These are phyloP conservation scores for Istiophorus platypterus DNA, from an alignment of 2,113 vertebrate species.

Conservation along the genomic window DNA sequence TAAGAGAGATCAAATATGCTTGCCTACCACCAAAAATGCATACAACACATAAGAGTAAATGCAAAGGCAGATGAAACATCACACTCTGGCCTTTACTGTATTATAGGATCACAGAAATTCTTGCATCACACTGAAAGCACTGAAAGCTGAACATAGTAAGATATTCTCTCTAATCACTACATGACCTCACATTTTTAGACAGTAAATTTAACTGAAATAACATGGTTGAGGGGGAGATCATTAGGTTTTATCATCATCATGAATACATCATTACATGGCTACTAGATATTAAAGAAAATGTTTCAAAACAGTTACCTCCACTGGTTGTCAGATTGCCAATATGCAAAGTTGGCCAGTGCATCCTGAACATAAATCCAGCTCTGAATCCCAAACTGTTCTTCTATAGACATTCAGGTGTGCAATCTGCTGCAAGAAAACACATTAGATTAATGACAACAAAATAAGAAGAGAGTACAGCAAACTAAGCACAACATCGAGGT, in stretches of 20 bases:
- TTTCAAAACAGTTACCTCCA: neutral
- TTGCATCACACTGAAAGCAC: too few species aligned
- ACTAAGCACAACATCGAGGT: slow-evolving; percentile 8
- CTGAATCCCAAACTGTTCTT: slow-evolving; percentile 1
- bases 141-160: too few species aligned
- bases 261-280: neutral
- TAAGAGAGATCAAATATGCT: neutral
- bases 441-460: slow-evolving; percentile 40
- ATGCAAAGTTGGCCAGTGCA: neutral
- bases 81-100: too few species aligned
- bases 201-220: neutral
- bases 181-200: neutral
- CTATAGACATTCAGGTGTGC: slow-evolving; percentile 1
- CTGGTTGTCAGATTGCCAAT: slow-evolving; percentile 4
- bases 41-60: neutral
- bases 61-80: too few species aligned
- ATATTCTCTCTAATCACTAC: neutral
- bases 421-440: slow-evolving; percentile 28
- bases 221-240: neutral
- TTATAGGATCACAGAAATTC: too few species aligned
- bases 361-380: slow-evolving; percentile 2
- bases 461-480: neutral
- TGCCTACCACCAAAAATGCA: neutral
- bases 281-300: neutral
- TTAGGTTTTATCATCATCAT: neutral